Evolutionary conservation across 2,113 vertebrate species (phyloP).

Genomic region (Pseudolaguvia tuberculata): DNA sequence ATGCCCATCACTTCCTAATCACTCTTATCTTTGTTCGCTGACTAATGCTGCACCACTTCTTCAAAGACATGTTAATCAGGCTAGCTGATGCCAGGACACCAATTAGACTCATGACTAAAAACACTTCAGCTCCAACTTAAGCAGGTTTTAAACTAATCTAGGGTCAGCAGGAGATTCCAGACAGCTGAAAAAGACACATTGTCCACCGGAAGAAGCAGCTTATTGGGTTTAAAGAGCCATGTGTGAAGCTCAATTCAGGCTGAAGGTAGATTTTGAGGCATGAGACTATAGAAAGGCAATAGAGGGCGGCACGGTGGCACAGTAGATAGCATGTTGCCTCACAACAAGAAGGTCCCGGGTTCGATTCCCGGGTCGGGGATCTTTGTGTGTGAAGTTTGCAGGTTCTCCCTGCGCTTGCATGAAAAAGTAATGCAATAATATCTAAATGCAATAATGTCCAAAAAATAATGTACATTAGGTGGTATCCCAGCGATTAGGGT

Average conservation of each 20-base stretch:
- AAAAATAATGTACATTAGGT: no score
- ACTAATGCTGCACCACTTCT: conserved; percentile 63
- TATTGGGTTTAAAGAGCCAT: background rate
- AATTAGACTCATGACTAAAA: conserved; percentile 62
- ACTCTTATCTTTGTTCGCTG: conserved; percentile 66
- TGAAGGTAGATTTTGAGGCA: background rate
- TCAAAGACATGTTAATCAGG: conserved; percentile 72
- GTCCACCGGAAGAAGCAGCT: background rate
- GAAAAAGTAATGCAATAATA: no score
- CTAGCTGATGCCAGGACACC: conserved; percentile 66
- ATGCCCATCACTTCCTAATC: conserved; percentile 54
- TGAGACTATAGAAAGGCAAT: background rate
- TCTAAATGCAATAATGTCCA: no score
- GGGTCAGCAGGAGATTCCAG: background rate
- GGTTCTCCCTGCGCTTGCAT: no score
- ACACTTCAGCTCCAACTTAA: conserved; percentile 52
- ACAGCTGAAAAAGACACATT: background rate
- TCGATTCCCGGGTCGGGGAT: no score
- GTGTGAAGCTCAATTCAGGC: background rate
- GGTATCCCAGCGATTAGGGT: no score
- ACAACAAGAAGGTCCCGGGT: no score
- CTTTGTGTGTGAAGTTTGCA: no score
- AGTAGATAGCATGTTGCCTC: no score
- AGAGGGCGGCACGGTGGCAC: no score
- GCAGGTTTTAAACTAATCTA: conserved; percentile 21